These are phyloP conservation scores for Mimas tiliae DNA, from an alignment of 2,888 invertebrate species.

Conservation along the genomic window DNA sequence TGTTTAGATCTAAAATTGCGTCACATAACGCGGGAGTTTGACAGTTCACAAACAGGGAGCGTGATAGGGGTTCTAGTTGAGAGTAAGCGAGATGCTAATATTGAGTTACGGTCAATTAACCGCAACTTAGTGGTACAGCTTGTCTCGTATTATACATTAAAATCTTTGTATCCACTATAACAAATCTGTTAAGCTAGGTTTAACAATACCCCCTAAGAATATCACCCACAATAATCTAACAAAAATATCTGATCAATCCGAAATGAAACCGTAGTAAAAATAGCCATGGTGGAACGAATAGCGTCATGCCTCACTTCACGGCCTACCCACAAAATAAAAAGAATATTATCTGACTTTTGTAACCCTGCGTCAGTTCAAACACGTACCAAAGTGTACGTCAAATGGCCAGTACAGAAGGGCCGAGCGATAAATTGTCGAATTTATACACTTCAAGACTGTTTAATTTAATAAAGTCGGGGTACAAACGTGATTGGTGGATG, in stretches of 20 bases:
- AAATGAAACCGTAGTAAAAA: background rate
- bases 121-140: no score
- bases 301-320: background rate
- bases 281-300: background rate
- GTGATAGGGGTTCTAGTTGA: no score
- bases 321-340: background rate
- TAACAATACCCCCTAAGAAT: no score
- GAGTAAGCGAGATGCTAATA: no score
- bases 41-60: no score
- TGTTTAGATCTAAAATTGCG: no score
- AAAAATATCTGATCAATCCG: background rate
- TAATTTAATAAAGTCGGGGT: slow-evolving; percentile 66
- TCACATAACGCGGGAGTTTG: no score
- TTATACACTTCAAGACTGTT: slow-evolving; percentile 63
- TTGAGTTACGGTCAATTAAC: no score
- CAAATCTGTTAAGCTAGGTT: no score
- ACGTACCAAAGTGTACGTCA: slow-evolving; percentile 32
- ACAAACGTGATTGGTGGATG: slow-evolving; percentile 33
- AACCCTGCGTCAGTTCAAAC: slow-evolving; percentile 10
- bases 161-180: no score
- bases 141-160: no score
- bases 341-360: slow-evolving; percentile 21
- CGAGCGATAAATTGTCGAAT: slow-evolving; percentile 63
- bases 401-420: slow-evolving; percentile 39
- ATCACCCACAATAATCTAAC: no score